These are phyloP conservation scores for Acanthaster planci DNA, from an alignment of 35 echinoderm and acorn worm genomes.

Conservation along the genomic window DNA sequence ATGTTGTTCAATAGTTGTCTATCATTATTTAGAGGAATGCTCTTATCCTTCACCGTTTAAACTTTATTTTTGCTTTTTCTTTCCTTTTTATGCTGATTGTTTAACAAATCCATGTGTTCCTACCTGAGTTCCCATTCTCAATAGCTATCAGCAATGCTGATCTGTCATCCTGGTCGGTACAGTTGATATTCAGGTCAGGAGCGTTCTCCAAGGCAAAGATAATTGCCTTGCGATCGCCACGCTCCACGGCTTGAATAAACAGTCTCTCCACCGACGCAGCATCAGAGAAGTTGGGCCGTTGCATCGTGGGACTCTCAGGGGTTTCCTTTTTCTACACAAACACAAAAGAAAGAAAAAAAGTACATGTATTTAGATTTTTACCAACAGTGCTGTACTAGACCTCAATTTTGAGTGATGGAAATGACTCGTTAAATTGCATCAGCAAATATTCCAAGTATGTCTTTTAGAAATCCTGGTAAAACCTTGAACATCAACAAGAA, in stretches of 20 bases:
- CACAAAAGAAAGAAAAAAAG: not conserved
- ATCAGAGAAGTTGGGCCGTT: not conserved
- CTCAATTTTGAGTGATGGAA: too few relatives aligned
- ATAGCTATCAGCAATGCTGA: slow-evolving; percentile 84
- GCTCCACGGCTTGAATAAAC: slow-evolving; percentile 79
- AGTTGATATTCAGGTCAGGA: slow-evolving; percentile 91
- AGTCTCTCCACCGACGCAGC: slow-evolving; percentile 72
- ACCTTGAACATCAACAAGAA: too few relatives aligned
- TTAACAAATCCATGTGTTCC: not conserved
- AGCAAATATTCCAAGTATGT: too few relatives aligned
- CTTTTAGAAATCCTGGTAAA: too few relatives aligned
- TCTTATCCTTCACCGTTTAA: too few relatives aligned
- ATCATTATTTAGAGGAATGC: too few relatives aligned
- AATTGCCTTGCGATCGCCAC: slow-evolving; percentile 95
- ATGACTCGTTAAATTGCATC: too few relatives aligned
- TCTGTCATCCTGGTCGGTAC: slow-evolving; percentile 67
- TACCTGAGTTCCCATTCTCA: slow-evolving; percentile 97
- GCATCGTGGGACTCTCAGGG: not conserved
- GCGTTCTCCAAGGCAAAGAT: slow-evolving; percentile 89
- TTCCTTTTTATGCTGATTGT: too few relatives aligned
- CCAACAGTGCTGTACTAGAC: too few relatives aligned
- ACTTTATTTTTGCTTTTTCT: too few relatives aligned
- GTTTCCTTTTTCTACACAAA: not conserved
- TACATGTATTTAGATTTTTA: too few relatives aligned
- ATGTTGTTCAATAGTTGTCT: too few relatives aligned